Percentiles rank a stretch among this genome's conserved stretches.
Evolutionary conservation across 2,888 invertebrate species (phyloP).

Genomic region (Oscheius myriophilus): DNA sequence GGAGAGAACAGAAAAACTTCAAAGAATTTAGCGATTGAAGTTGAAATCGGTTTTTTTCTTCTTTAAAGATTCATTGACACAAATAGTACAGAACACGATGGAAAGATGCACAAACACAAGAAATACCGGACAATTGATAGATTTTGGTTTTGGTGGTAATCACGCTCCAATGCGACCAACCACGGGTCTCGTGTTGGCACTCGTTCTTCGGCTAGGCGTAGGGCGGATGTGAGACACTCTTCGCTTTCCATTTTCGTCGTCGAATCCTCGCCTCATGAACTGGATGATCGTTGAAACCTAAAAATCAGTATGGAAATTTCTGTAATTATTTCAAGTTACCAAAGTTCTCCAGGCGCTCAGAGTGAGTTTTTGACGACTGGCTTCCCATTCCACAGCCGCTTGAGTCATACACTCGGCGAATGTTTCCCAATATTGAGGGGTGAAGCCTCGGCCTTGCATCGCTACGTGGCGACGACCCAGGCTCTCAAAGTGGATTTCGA

Average conservation of each 20-base stretch:
- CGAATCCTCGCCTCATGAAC: constrained; percentile 67
- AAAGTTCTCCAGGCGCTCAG: constrained; percentile 65
- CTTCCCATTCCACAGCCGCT: constrained; percentile 67
- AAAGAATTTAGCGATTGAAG: no score
- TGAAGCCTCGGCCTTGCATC: constrained; percentile 66
- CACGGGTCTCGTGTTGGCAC: no score
- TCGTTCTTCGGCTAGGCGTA: no score
- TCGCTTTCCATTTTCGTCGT: constrained; percentile 60
- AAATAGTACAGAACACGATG: no score
- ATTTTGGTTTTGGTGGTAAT: no score
- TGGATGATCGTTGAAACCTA: constrained; percentile 67
- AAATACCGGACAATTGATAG: no score
- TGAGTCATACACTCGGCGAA: constrained; percentile 69
- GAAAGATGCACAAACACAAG: no score
- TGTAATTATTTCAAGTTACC: constrained; percentile 37
- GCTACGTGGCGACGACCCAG: constrained; percentile 67
- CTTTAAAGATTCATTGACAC: no score
- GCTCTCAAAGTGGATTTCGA: constrained; percentile 64
- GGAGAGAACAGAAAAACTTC: no score
- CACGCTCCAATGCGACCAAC: no score
- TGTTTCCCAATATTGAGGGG: constrained; percentile 72
- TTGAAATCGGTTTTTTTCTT: no score
- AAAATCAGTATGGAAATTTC: constrained; percentile 12
- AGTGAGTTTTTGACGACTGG: constrained; percentile 62
- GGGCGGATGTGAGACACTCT: neutral